Percentiles rank a stretch among this genome's conserved stretches.
Evolutionary conservation across 2,888 invertebrate genomes (phyloP).

Genomic region (Leptura quadrifasciata): DNA sequence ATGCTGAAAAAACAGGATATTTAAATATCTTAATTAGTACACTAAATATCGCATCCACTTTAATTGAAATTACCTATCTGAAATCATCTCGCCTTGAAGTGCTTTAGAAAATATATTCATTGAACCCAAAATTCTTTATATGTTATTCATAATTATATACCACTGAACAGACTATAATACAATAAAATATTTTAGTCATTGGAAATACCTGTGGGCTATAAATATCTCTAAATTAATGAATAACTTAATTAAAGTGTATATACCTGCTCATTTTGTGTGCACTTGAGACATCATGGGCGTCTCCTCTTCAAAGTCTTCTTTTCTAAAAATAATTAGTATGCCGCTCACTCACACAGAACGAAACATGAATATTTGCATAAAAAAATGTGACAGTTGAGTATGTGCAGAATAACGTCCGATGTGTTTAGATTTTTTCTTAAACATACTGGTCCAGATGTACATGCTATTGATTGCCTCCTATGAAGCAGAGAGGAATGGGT

Average conservation of each 20-base stretch:
- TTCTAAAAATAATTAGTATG: no score
- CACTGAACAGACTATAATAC: background rate
- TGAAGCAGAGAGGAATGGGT: no score
- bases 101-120: slow-evolving; percentile 3
- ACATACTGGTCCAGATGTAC: no score
- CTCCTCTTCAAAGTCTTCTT: background rate
- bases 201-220: slow-evolving; percentile 5
- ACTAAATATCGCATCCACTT: background rate
- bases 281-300: background rate
- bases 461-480: no score
- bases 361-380: background rate
- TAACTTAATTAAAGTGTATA: background rate
- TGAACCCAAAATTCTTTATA: slow-evolving; percentile 5
- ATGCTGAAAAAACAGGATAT: background rate
- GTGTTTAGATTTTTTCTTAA: no score
- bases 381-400: background rate
- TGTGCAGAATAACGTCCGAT: no score
- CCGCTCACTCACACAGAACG: no score
- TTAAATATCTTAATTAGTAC: background rate
- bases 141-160: slow-evolving; percentile 1
- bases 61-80: background rate
- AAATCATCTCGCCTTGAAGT: slow-evolving; percentile 8
- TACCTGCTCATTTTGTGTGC: background rate
- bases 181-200: slow-evolving; percentile 12
- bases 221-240: slow-evolving; percentile 10